phyloP scores from a whole-genome alignment of 2,888 invertebrate species.

The Meiosimyza platycephala region DNA sequence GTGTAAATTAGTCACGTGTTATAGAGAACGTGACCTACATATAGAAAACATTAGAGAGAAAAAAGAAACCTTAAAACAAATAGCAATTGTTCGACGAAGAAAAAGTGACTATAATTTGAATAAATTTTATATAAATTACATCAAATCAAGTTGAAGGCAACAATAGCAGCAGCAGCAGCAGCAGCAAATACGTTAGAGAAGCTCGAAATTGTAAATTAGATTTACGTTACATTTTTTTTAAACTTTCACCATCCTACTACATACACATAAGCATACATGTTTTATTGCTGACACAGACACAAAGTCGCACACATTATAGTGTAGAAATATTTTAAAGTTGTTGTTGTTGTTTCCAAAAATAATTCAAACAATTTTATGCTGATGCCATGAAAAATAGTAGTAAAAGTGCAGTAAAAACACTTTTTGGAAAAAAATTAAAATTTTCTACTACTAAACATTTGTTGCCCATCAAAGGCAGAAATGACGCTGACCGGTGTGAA shows the following conservation, averaged over 20 bases:
- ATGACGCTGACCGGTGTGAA: too few species aligned
- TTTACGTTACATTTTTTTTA: not conserved
- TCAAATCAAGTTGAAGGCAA: conserved; percentile 37
- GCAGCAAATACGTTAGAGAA: not conserved
- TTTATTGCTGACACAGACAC: too few species aligned
- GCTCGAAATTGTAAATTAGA: conserved; percentile 19
- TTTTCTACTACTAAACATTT: too few species aligned
- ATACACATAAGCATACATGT: too few species aligned
- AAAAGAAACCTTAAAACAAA: not conserved
- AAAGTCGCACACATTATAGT: too few species aligned
- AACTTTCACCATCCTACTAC: too few species aligned
- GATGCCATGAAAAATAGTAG: conserved; percentile 1
- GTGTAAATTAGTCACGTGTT: conserved; percentile 14
- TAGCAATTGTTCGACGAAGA: not conserved
- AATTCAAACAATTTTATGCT: conserved; percentile 18
- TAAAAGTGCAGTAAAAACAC: too few species aligned
- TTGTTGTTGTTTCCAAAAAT: conserved; percentile 8
- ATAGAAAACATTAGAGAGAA: not conserved
- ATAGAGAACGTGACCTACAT: conserved; percentile 15
- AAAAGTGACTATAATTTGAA: conserved; percentile 34
- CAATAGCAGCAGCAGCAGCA: not conserved
- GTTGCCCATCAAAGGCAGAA: too few species aligned
- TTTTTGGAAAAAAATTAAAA: too few species aligned
- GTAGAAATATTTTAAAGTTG: too few species aligned
- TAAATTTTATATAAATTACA: conserved; percentile 41